phyloP scores from a whole-genome alignment of 2,113 vertebrate species.

The Lepus europaeus region DNA sequence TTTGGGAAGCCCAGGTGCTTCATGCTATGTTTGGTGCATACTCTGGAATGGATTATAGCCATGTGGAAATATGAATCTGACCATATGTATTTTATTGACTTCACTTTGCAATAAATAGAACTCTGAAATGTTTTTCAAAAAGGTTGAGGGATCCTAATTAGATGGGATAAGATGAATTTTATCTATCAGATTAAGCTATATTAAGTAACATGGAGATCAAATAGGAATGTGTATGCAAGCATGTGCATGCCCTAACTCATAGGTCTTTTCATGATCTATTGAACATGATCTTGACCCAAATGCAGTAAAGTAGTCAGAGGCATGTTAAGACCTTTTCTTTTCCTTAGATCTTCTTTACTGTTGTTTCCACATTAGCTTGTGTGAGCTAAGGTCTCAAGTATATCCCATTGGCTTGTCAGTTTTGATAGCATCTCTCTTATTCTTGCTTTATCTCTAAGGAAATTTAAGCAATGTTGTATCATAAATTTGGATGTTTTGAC shows the following conservation, averaged over 20 bases:
- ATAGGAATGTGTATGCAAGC: not conserved
- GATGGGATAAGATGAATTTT: not conserved
- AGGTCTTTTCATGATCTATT: not conserved
- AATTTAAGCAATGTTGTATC: not conserved
- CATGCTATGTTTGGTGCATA: not conserved
- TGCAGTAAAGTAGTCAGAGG: not conserved
- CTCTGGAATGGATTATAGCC: not conserved
- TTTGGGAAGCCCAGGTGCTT: not conserved
- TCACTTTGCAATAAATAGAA: not conserved
- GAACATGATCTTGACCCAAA: not conserved
- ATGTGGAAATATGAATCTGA: not conserved
- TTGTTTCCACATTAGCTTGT: not conserved
- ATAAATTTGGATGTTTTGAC: not conserved
- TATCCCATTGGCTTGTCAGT: not conserved
- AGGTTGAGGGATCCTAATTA: not conserved
- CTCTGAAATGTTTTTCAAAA: not conserved
- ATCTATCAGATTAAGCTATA: not conserved
- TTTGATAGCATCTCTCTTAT: not conserved
- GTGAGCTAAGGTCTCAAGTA: not conserved
- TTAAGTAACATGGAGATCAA: constrained; percentile 3
- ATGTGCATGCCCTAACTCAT: not conserved
- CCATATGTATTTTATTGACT: not conserved
- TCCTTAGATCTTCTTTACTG: not conserved
- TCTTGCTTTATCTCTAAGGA: not conserved
- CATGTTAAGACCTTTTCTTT: not conserved